Percentiles rank a stretch among this genome's conserved stretches.
These are phyloP conservation scores for Pogonomyrmex californicus DNA, from an alignment of 1,140 invertebrate species.

Conservation along the genomic window DNA sequence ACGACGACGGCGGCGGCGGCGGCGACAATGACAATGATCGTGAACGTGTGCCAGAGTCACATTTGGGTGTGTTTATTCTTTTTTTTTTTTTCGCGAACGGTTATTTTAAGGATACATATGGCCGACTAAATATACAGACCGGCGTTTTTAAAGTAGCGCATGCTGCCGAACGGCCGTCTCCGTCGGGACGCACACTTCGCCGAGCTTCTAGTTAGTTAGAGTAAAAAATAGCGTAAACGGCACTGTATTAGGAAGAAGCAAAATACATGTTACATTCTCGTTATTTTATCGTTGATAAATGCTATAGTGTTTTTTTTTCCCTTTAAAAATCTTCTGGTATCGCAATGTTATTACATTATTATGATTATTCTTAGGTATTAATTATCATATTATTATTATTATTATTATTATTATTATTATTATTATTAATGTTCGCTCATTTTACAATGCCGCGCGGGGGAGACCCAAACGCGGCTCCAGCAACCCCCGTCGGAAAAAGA, in stretches of 20 bases:
- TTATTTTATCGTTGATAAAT: constrained; percentile 86
- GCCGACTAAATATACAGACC: constrained; percentile 70
- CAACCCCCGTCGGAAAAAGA: constrained; percentile 43
- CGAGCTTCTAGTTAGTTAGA: constrained; percentile 84
- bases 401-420: constrained; percentile 77
- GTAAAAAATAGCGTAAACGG: constrained; percentile 88
- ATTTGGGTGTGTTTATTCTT: constrained; percentile 4
- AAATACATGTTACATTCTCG: constrained; percentile 87
- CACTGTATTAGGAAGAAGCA: constrained; percentile 88
- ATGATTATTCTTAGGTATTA: constrained; percentile 74
- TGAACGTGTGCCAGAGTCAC: constrained; percentile 58
- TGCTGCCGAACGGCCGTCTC: constrained; percentile 75
- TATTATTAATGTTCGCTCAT: constrained; percentile 70
- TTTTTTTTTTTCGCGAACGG: constrained; percentile 1
- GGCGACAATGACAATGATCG: neutral
- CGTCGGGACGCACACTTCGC: constrained; percentile 55
- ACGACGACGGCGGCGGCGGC: neutral
- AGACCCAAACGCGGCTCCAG: constrained; percentile 41
- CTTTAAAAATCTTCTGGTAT: constrained; percentile 75
- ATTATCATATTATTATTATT: constrained; percentile 68
- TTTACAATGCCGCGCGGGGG: constrained; percentile 65
- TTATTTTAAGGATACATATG: constrained; percentile 72
- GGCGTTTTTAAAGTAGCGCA: constrained; percentile 76
- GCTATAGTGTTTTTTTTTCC: constrained; percentile 79
- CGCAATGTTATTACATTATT: constrained; percentile 71